Percentiles rank a stretch among this genome's conserved stretches.
Conservation (phyloP, 2,888 invertebrate genomes). For the Melieria crassipennis region DNA sequence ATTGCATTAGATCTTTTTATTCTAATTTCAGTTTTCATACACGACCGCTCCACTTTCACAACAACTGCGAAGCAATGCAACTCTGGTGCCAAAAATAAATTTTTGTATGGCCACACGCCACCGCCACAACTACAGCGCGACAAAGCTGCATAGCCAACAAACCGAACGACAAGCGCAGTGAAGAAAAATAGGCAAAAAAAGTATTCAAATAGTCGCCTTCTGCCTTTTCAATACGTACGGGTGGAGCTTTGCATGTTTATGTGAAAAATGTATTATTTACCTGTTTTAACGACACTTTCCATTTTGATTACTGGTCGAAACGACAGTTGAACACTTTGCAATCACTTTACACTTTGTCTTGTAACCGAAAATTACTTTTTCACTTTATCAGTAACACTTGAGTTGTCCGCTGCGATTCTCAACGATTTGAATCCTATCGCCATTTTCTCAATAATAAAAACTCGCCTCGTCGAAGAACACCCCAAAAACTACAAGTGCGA, state of each 20-base stretch:
- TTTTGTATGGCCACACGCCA: constrained; percentile 19
- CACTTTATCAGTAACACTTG: constrained; percentile 44
- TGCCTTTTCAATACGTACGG: constrained; percentile 51
- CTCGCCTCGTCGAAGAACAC: constrained; percentile 30
- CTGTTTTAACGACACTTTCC: constrained; percentile 55
- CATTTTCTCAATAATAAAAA: constrained; percentile 51
- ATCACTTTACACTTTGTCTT: constrained; percentile 39
- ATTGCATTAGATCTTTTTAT: no score
- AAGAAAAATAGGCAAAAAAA: constrained; percentile 42
- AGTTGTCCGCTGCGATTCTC: constrained; percentile 44
- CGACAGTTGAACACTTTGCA: constrained; percentile 39
- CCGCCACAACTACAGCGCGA: constrained; percentile 24
- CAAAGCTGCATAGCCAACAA: constrained; percentile 41
- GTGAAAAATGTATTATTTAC: constrained; percentile 49
- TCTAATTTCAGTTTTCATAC: no score
- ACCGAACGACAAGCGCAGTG: constrained; percentile 40
- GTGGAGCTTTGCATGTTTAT: constrained; percentile 46
- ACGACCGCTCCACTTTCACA: neutral
- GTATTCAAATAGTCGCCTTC: constrained; percentile 58
- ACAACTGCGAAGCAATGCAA: neutral
- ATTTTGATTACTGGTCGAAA: constrained; percentile 43
- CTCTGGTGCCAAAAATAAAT: constrained; percentile 38
- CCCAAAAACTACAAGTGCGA: constrained; percentile 8
- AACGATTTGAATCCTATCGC: constrained; percentile 52
- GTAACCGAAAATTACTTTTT: constrained; percentile 30